phyloP scores from a whole-genome alignment of 2,113 vertebrate species.

The Petrocephalus zakoni region DNA sequence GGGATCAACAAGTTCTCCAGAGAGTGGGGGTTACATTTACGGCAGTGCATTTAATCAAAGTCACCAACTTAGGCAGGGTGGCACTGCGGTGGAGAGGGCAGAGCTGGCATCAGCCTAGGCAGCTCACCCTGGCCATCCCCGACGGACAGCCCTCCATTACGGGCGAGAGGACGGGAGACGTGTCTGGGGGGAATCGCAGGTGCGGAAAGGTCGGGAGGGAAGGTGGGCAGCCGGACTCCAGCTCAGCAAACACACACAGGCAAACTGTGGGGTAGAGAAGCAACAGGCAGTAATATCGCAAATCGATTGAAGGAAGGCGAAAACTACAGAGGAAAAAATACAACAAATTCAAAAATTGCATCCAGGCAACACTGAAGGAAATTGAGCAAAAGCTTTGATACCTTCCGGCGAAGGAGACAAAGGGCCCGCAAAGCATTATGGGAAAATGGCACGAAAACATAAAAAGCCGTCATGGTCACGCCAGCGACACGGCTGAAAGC shows the following conservation, averaged over 20 bases:
- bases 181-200: background rate
- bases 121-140: constrained; percentile 19
- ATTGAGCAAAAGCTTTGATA: background rate
- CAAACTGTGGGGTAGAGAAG: background rate
- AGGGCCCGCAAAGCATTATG: background rate
- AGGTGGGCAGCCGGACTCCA: background rate
- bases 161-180: constrained; percentile 11
- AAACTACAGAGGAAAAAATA: background rate
- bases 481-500: background rate
- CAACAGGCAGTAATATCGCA: background rate
- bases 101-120: constrained; percentile 25
- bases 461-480: background rate
- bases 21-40: constrained; percentile 27
- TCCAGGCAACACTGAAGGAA: background rate
- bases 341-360: background rate
- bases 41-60: constrained; percentile 37
- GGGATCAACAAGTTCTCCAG: background rate
- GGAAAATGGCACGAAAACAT: background rate
- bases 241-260: background rate
- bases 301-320: background rate
- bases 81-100: constrained; percentile 24
- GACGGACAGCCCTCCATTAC: constrained; percentile 35
- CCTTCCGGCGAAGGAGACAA: background rate
- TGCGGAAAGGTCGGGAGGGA: background rate
- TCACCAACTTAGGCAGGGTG: constrained; percentile 20